Base-by-base conservation (phyloP, 2,113 vertebrate genomes). In the Dolichallabes microphthalmus region DNA sequence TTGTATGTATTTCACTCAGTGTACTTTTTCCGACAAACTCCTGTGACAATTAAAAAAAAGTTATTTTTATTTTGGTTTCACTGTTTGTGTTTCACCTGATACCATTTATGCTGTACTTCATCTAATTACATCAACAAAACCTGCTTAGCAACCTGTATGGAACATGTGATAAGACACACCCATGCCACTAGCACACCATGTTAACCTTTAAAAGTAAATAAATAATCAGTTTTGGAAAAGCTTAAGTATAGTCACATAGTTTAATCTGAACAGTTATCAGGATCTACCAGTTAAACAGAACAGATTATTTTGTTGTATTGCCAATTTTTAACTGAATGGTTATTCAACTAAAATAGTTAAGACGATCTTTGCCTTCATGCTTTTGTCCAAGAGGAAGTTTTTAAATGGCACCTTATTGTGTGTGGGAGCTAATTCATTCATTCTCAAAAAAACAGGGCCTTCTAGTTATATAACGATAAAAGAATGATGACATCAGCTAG, bases 111-210 rank as follows among this genome's bases (percentile, higher is more conserved):
- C 27, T 57, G 2, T 10, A 55, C 13, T 75, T 64, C 82, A 73
- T 53, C 39, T 17, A 17, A 22, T 64, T 14, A 63, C n/a, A 20
- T 76, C 82, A 64, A 20, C 2, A 45, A 53, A 84, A 84, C 71
- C 58, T 22, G 82, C 74, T 84, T 5, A 52, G 17, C 58, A 76
- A 84, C 74, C 27, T 77, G n/a, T 10, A 19, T 30, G 82, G 60
- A 77, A 64, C 39, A 25, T 35, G 5, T 32, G 39, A 84, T 45
- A 30, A 30, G 22, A 50, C 32, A 61, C 82, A 50, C 69, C 68
- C 17, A 61, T 39, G 55, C 4, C 55, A 73, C 14, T n/a, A 5
- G 22, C 53, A 57, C 2, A 58, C 32, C 17, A 25, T 9, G 10
- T 25, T 22, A 32, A 53, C 50, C 25, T 30, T 82, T 58, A 73